Conservation (phyloP, 2,113 vertebrate genomes). For the Cranoglanis bouderius region DNA sequence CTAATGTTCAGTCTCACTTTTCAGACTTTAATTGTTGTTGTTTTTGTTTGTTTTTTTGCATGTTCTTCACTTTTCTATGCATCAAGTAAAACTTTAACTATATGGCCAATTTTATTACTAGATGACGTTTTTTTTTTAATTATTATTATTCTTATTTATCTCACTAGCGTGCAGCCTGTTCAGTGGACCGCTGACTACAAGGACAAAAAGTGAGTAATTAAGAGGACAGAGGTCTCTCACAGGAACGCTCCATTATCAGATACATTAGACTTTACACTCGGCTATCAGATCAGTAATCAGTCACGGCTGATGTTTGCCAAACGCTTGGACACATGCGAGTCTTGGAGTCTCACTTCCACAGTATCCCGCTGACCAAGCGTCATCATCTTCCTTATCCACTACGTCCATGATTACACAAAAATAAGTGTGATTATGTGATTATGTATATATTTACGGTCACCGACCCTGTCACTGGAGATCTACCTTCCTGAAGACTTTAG, state of each 20-base stretch:
- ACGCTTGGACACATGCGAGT: background rate
- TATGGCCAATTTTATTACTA: background rate
- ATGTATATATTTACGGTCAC: background rate
- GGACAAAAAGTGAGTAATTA: conserved; percentile 71
- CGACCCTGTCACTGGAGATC: no score
- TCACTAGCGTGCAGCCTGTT: conserved; percentile 67
- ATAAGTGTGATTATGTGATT: background rate
- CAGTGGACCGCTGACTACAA: conserved; percentile 70
- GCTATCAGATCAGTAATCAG: background rate
- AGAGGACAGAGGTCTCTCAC: background rate
- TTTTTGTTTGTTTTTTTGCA: background rate
- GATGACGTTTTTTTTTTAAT: background rate
- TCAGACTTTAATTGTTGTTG: background rate
- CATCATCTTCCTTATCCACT: background rate
- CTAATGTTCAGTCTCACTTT: background rate
- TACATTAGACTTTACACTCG: conserved; percentile 33
- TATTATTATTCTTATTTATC: conserved; percentile 33
- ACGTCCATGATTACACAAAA: background rate
- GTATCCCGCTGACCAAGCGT: background rate
- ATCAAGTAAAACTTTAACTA: background rate
- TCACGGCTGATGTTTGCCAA: background rate
- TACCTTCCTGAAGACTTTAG: no score
- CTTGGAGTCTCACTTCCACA: background rate
- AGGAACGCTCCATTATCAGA: background rate
- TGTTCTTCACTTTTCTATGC: background rate